Conservation (phyloP, 2,888 invertebrate species). For the Dolichomitus sp. region DNA sequence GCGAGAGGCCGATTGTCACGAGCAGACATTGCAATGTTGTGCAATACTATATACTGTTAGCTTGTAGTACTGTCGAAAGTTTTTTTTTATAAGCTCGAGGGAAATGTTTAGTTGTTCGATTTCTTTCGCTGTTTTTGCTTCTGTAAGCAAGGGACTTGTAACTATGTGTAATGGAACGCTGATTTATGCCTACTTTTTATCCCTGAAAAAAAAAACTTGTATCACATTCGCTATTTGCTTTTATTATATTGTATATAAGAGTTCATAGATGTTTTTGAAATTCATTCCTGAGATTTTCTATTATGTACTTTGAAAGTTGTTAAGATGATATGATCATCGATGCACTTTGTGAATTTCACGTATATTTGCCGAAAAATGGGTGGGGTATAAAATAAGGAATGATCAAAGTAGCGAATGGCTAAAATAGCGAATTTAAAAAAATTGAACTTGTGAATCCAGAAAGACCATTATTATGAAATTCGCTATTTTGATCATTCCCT, state of each 20-base stretch:
- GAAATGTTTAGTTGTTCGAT: conserved; percentile 23
- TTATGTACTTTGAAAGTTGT: neutral
- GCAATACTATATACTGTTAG: conserved; percentile 47
- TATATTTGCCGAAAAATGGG: too few relatives aligned
- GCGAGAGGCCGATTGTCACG: conserved; percentile 67
- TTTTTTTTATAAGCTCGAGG: conserved; percentile 23
- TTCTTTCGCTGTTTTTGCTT: conserved; percentile 31
- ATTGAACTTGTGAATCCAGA: too few relatives aligned
- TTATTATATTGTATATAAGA: neutral
- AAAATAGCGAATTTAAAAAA: too few relatives aligned
- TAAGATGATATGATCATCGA: neutral
- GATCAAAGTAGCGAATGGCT: too few relatives aligned
- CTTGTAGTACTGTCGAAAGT: conserved; percentile 33
- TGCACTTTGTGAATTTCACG: too few relatives aligned
- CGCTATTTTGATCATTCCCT: too few relatives aligned
- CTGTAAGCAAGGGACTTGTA: conserved; percentile 1
- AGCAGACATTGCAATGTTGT: conserved; percentile 55
- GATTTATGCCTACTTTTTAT: conserved; percentile 16
- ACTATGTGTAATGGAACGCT: conserved; percentile 22
- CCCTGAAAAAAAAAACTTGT: neutral
- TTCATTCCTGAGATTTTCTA: neutral
- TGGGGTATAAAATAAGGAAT: too few relatives aligned
- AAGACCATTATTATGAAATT: too few relatives aligned
- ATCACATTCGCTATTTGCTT: neutral
- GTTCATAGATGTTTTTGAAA: neutral